Evolutionary conservation across 2,888 invertebrate species (phyloP).

Genomic region (Pseudeuparius sepicola): DNA sequence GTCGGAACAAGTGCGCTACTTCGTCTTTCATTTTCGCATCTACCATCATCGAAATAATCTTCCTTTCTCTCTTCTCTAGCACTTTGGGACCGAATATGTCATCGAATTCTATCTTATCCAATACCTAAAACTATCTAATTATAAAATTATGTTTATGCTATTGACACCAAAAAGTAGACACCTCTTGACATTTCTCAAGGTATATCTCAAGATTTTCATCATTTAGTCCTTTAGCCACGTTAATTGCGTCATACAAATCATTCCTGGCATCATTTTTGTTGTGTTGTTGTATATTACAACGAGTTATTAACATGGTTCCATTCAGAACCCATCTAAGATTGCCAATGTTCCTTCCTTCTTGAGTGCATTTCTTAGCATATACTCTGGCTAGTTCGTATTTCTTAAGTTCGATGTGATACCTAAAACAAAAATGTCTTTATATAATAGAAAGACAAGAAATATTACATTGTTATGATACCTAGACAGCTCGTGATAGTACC

Average conservation of each 20-base stretch:
- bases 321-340: constrained; percentile 39
- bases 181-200: constrained; percentile 23
- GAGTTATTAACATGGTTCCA: constrained; percentile 37
- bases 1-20: constrained; percentile 38
- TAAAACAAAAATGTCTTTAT: constrained; percentile 8
- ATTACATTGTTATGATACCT: constrained; percentile 26
- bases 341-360: constrained; percentile 31
- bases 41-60: constrained; percentile 39
- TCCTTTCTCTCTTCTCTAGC: constrained; percentile 37
- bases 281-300: constrained; percentile 38
- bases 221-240: constrained; percentile 32
- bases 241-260: constrained; percentile 29
- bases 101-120: constrained; percentile 32
- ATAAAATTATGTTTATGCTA: not conserved
- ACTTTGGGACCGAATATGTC: constrained; percentile 34
- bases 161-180: constrained; percentile 2
- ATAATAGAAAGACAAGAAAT: constrained; percentile 1
- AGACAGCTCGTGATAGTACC: constrained; percentile 39
- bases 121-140: not conserved
- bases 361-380: constrained; percentile 35
- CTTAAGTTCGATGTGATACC: constrained; percentile 34
- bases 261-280: constrained; percentile 42
- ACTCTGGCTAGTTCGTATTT: constrained; percentile 39
- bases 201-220: constrained; percentile 34
- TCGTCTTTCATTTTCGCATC: constrained; percentile 36